phyloP scores from a whole-genome alignment of 2,888 invertebrate species.

The Eueremaeus valkanovi region DNA sequence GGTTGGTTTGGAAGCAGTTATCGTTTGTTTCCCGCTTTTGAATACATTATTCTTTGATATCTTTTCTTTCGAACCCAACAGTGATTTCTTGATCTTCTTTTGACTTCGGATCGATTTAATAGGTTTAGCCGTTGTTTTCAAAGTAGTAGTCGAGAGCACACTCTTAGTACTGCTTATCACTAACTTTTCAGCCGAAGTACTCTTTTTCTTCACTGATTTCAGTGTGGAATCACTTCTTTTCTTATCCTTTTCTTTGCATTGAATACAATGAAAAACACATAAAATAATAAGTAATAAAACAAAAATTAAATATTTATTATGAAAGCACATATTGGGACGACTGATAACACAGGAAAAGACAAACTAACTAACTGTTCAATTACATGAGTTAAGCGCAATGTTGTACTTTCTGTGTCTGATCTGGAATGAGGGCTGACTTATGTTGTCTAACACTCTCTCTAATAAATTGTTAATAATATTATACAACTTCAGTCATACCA shows the following conservation, averaged over 20 bases:
- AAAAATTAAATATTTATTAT: background rate
- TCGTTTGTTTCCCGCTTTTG: slow-evolving; percentile 9
- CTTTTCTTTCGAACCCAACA: background rate
- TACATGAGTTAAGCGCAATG: background rate
- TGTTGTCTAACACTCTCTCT: background rate
- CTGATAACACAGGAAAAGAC: background rate
- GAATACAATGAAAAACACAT: background rate
- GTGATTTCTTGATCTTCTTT: background rate
- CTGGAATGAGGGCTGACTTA: slow-evolving; percentile 10
- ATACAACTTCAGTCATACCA: background rate
- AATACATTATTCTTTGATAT: background rate
- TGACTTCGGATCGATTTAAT: background rate
- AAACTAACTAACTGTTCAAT: background rate
- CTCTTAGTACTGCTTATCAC: background rate
- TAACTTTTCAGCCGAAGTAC: background rate
- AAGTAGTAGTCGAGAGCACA: background rate
- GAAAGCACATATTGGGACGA: background rate
- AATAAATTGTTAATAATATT: background rate
- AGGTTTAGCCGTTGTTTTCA: background rate
- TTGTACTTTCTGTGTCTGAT: slow-evolving; percentile 12
- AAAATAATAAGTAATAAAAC: background rate
- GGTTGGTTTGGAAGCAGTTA: background rate
- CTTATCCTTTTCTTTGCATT: slow-evolving; percentile 1
- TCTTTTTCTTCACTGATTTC: background rate
- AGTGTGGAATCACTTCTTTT: background rate